Conservation (phyloP, 2,888 invertebrate genomes). For the Aspidiotus destructor region DNA sequence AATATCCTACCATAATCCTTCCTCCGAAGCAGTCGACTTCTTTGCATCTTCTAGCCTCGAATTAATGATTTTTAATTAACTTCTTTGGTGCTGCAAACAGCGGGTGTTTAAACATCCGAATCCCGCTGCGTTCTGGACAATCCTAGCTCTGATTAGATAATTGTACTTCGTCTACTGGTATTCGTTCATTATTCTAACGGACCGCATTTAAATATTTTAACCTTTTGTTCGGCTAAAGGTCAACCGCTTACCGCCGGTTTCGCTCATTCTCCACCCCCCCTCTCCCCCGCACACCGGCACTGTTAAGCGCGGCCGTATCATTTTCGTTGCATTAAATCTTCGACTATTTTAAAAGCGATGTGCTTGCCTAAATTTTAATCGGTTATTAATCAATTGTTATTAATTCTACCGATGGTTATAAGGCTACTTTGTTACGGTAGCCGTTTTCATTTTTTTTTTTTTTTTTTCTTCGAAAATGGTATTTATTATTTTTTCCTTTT, state of each 20-base stretch:
- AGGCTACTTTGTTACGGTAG: constrained; percentile 29
- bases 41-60: constrained; percentile 13
- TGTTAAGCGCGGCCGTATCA: neutral
- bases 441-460: constrained; percentile 10
- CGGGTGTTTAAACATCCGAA: constrained; percentile 33
- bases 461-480: neutral
- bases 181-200: constrained; percentile 20
- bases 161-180: constrained; percentile 33
- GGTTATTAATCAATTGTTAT: constrained; percentile 32
- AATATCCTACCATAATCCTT: constrained; percentile 30
- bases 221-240: constrained; percentile 31
- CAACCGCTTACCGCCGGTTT: constrained; percentile 32
- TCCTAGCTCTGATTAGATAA: constrained; percentile 34
- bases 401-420: constrained; percentile 17
- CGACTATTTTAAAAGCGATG: constrained; percentile 10
- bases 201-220: constrained; percentile 31
- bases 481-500: neutral
- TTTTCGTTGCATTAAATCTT: neutral
- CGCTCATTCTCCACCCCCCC: neutral
- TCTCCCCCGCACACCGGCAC: neutral
- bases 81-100: constrained; percentile 32
- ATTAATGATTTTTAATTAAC: constrained; percentile 34
- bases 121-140: constrained; percentile 32
- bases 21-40: neutral
- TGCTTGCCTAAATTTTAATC: constrained; percentile 29